Conservation (phyloP, 2,797 vertebrate species). For the Pipistrellus nathusii region DNA sequence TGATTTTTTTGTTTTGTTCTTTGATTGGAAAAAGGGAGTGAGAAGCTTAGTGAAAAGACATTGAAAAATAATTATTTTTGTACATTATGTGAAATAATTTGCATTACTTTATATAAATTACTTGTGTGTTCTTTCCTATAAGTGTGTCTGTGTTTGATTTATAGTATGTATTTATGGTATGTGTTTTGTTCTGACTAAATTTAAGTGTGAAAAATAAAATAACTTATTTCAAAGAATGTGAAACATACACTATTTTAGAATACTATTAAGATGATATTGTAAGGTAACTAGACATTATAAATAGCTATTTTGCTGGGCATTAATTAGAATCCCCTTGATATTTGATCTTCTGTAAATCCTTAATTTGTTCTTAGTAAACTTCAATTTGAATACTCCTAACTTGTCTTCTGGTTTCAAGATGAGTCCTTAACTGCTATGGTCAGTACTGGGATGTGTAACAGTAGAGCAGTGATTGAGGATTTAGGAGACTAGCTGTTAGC, state of each 20-base stretch:
- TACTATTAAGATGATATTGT: background rate
- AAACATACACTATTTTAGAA: background rate
- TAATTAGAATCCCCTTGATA: background rate
- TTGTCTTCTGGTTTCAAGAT: background rate
- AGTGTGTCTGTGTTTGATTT: slow-evolving; percentile 28
- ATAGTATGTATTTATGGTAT: slow-evolving; percentile 3
- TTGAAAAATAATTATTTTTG: slow-evolving; percentile 20
- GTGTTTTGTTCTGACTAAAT: slow-evolving; percentile 39
- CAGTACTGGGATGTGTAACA: background rate
- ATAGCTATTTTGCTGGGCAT: slow-evolving; percentile 19
- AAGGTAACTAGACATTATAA: background rate
- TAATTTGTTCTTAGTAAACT: background rate
- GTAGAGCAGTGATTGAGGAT: background rate
- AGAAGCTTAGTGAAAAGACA: slow-evolving; percentile 22
- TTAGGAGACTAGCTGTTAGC: background rate
- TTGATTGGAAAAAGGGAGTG: background rate
- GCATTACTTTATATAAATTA: background rate
- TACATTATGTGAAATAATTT: slow-evolving; percentile 22
- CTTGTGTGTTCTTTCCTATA: background rate
- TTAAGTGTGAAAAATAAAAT: slow-evolving; percentile 27
- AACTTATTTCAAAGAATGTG: background rate
- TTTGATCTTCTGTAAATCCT: slow-evolving; percentile 2
- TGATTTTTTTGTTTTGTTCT: slow-evolving; percentile 62
- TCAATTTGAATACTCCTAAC: background rate
- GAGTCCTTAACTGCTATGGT: background rate